Conservation (phyloP, 1,140 invertebrate genomes). For the Harpegnathos saltator region DNA sequence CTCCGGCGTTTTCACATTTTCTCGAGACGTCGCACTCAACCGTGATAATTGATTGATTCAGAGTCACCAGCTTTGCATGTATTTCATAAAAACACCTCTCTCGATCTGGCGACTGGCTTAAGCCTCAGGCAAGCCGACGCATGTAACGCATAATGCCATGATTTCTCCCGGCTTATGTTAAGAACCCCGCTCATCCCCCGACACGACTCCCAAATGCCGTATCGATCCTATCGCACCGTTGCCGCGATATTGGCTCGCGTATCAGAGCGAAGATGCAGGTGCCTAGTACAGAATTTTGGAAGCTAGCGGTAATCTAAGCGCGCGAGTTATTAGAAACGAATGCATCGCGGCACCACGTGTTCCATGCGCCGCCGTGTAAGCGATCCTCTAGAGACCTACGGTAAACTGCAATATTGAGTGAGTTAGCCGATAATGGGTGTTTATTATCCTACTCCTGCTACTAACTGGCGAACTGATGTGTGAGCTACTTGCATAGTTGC, state of each 20-base stretch:
- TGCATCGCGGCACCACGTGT: conserved; percentile 39
- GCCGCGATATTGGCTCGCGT: conserved; percentile 10
- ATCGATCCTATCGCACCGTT: conserved; percentile 41
- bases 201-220: conserved; percentile 45
- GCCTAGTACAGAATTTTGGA: conserved; percentile 24
- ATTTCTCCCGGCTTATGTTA: conserved; percentile 59
- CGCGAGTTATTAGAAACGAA: conserved; percentile 64
- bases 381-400: conserved; percentile 36
- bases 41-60: conserved; percentile 6
- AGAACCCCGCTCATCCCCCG: conserved; percentile 55
- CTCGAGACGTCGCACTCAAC: neutral
- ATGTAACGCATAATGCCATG: conserved; percentile 41
- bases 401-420: conserved; percentile 70
- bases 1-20: neutral
- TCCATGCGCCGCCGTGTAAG: conserved; percentile 25
- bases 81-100: conserved; percentile 14
- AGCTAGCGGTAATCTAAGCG: conserved; percentile 13
- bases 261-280: conserved; percentile 20
- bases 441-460: conserved; percentile 55
- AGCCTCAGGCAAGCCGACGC: conserved; percentile 35
- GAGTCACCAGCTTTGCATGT: neutral
- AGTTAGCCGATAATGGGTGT: conserved; percentile 68
- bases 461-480: conserved; percentile 6
- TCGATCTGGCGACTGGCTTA: conserved; percentile 37
- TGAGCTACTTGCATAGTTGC: neutral